Evolutionary conservation across 2,888 invertebrate species (phyloP).

Genomic region (Anarsia innoxiella): DNA sequence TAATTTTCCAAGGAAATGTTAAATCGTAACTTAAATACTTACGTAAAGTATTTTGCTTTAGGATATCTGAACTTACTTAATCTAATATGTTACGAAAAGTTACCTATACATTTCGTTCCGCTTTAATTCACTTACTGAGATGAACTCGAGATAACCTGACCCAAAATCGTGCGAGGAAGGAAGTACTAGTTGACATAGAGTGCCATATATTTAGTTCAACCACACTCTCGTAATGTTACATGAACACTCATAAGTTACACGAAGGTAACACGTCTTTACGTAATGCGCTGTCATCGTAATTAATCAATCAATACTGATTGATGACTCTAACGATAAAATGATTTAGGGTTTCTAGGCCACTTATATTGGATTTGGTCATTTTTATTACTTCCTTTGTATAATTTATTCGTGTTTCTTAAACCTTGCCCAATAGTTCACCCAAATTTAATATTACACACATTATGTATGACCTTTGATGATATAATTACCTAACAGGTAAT

Average conservation of each 20-base stretch:
- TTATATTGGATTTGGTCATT: neutral
- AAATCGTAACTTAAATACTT: too few relatives aligned
- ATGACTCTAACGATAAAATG: slow-evolving; percentile 5
- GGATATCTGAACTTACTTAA: too few relatives aligned
- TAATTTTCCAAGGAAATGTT: too few relatives aligned
- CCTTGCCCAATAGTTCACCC: too few relatives aligned
- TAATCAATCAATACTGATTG: slow-evolving; percentile 8
- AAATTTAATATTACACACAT: too few relatives aligned
- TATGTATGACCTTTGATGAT: too few relatives aligned
- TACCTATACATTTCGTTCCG: too few relatives aligned
- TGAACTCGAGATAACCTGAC: neutral
- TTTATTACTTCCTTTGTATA: slow-evolving; percentile 1
- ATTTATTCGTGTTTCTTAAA: neutral
- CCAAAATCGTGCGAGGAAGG: slow-evolving; percentile 4
- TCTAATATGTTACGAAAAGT: too few relatives aligned
- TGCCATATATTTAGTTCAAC: neutral
- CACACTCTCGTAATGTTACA: neutral
- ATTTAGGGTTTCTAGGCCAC: slow-evolving; percentile 6
- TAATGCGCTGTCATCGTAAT: slow-evolving; percentile 5
- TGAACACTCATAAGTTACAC: neutral
- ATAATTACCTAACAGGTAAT: too few relatives aligned
- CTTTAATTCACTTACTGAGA: too few relatives aligned
- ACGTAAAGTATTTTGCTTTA: too few relatives aligned
- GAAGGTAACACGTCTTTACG: too few relatives aligned
- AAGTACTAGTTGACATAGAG: slow-evolving; percentile 9